Evolutionary conservation across 2,888 invertebrate species (phyloP).

Genomic region (Aplocera efformata): DNA sequence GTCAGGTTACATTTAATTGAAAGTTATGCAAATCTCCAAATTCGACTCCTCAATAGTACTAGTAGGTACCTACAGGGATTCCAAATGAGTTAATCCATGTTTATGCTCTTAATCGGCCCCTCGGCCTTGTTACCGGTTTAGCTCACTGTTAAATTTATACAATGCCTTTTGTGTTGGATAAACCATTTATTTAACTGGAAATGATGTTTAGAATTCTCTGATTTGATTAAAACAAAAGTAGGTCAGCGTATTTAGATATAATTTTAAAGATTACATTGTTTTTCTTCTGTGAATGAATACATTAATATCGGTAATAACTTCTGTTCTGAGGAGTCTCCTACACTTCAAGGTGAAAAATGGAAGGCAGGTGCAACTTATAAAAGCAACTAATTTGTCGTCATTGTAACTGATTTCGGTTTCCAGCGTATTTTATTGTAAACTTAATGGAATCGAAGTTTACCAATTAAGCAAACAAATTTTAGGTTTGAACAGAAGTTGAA

Average conservation of each 20-base stretch:
- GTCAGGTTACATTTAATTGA: constrained; percentile 77
- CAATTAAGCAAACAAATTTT: too few relatives aligned
- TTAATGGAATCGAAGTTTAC: too few relatives aligned
- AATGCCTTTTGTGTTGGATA: constrained; percentile 68
- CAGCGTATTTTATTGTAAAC: background rate
- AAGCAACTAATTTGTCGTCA: too few relatives aligned
- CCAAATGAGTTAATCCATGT: constrained; percentile 80
- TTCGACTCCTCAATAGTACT: constrained; percentile 72
- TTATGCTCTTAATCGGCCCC: constrained; percentile 78
- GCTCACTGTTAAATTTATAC: constrained; percentile 73
- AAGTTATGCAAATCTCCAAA: constrained; percentile 80
- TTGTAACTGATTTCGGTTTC: too few relatives aligned
- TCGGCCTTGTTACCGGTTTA: constrained; percentile 74
- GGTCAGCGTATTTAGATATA: constrained; percentile 12
- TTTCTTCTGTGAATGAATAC: background rate
- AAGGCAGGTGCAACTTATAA: too few relatives aligned
- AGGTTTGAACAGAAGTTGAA: too few relatives aligned
- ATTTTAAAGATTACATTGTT: background rate
- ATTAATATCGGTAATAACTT: too few relatives aligned
- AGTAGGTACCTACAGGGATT: constrained; percentile 55
- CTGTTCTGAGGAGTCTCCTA: too few relatives aligned
- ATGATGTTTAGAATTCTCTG: constrained; percentile 52
- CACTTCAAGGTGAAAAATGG: too few relatives aligned
- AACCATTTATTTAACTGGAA: constrained; percentile 63
- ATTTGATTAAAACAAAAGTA: constrained; percentile 38